Evolutionary conservation across 92 coral and sea anemone genomes (phyloP).

Genomic region (Galaxea fascicularis): DNA sequence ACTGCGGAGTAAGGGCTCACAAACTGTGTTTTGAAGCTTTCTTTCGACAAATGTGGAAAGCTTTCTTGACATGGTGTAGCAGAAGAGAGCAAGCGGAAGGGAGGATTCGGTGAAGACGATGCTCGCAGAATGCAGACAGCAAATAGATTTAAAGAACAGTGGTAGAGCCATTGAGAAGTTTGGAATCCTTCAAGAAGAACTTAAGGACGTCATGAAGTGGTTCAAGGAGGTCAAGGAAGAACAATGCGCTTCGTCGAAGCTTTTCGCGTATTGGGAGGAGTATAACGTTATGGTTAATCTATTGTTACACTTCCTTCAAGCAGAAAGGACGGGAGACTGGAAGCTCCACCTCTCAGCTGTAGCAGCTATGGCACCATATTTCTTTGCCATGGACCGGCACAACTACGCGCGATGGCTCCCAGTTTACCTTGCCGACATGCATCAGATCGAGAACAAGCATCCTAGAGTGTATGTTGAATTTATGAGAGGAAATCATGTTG

Average conservation of each 20-base stretch:
- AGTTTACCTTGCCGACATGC: slow-evolving; percentile 43
- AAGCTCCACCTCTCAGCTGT: slow-evolving; percentile 42
- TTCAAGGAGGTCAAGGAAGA: slow-evolving; percentile 19
- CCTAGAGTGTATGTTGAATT: slow-evolving; percentile 34
- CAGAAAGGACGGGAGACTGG: slow-evolving; percentile 47
- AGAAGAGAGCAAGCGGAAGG: slow-evolving; percentile 33
- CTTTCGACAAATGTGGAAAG: slow-evolving; percentile 39
- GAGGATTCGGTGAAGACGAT: slow-evolving; percentile 25
- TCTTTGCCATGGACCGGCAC: slow-evolving; percentile 49
- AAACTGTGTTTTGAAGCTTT: too few relatives aligned
- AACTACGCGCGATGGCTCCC: slow-evolving; percentile 50
- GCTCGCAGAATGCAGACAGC: slow-evolving; percentile 34
- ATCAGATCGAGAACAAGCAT: slow-evolving; percentile 41
- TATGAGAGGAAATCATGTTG: slow-evolving; percentile 43
- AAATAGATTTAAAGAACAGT: slow-evolving; percentile 6
- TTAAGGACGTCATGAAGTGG: slow-evolving; percentile 17
- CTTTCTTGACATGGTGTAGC: slow-evolving; percentile 29
- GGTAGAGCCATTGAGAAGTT: slow-evolving; percentile 23
- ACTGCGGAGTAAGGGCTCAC: too few relatives aligned
- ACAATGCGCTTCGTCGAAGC: slow-evolving; percentile 15
- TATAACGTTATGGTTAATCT: slow-evolving; percentile 17
- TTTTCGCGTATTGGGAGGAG: slow-evolving; percentile 45
- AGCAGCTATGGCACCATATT: slow-evolving; percentile 39
- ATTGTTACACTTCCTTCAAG: slow-evolving; percentile 43
- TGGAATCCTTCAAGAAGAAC: slow-evolving; percentile 32